Base-by-base conservation (phyloP, 2,797 vertebrate genomes). In the Iguana delicatissima region DNA sequence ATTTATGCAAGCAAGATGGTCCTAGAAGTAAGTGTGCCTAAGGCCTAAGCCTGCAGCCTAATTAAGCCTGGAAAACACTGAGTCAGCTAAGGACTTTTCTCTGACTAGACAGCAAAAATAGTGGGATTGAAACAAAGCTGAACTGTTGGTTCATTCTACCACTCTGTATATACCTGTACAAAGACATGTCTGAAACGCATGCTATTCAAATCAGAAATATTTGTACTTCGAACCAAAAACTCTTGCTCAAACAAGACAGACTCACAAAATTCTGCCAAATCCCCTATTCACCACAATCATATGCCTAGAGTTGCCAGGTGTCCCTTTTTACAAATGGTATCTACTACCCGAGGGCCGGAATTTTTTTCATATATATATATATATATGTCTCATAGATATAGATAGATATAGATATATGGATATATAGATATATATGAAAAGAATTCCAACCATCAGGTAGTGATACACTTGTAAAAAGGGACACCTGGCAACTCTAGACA, bases 1-100 rank as follows among this genome's bases (percentile, higher is more conserved):
- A 80, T 26, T 86, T 89, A 81, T 80, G 52, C 26, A 82, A 76
- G 35, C 55, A 88, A 86, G 52, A 73, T 84, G 62, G 22, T 84
- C 29, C 24, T 83, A 80, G 57, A 91, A 16, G 84, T 69, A 91
- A 80, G 24, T 88, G 8, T 86, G 22, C 50, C 46, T 18, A 1
- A 72, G 13, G 7, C 35, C 89, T 52, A 88, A 50, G 67, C 52
- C 62, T 88, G 81, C 42, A 83, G 64, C 16, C 22, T 87, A 64
- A 84, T 46, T 73, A 74, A 92, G 85, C 57, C 64, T 80, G 89
- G 59, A 89, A 90, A 14, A 12, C 38, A 90, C 0, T 1, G 1
- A 42, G 69, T 83, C 55, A 84, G 73, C n/a, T 64, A 24, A 90
- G 35, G 1, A 80, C 64, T 50, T 89, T 55, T 73, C 67, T 87